phyloP scores from a whole-genome alignment of 2,113 vertebrate species.

The Genyomyrus donnyi region DNA sequence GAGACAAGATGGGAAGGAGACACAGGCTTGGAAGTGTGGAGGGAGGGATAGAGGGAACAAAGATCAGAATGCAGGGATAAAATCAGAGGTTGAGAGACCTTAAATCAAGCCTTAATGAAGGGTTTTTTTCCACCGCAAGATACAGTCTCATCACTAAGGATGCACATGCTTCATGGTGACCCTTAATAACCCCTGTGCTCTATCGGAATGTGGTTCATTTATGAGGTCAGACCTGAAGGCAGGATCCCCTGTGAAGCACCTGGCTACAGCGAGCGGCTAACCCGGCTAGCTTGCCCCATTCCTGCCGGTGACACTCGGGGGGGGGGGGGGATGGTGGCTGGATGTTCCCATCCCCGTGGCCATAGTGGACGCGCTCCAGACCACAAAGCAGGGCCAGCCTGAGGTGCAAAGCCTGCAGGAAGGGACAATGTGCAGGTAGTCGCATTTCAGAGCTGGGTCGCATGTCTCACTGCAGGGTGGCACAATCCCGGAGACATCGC shows the following conservation, averaged over 20 bases:
- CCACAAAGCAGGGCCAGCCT: background rate
- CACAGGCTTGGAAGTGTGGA: background rate
- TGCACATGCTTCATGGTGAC: too few relatives aligned
- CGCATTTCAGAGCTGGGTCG: conserved; percentile 13
- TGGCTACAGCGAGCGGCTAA: background rate
- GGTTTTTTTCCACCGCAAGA: background rate
- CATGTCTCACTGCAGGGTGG: background rate
- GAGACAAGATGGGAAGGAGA: background rate
- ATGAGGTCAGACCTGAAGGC: background rate
- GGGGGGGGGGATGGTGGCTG: background rate
- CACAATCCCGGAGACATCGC: background rate
- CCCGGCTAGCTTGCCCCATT: background rate
- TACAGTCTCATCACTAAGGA: background rate
- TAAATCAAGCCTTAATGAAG: too few relatives aligned
- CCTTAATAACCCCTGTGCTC: background rate
- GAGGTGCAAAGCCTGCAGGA: conserved; percentile 19
- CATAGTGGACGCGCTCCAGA: conserved; percentile 20
- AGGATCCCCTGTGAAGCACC: background rate
- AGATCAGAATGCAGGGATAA: background rate
- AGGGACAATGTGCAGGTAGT: conserved; percentile 20
- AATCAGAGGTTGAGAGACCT: background rate
- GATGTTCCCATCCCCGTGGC: background rate
- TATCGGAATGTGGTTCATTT: background rate
- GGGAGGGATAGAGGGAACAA: background rate
- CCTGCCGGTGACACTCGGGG: background rate